Evolutionary conservation across 2,888 invertebrate species (phyloP), one percentile per base, ranked within the genome.

Genomic region (Lasioglossum morio): DNA sequence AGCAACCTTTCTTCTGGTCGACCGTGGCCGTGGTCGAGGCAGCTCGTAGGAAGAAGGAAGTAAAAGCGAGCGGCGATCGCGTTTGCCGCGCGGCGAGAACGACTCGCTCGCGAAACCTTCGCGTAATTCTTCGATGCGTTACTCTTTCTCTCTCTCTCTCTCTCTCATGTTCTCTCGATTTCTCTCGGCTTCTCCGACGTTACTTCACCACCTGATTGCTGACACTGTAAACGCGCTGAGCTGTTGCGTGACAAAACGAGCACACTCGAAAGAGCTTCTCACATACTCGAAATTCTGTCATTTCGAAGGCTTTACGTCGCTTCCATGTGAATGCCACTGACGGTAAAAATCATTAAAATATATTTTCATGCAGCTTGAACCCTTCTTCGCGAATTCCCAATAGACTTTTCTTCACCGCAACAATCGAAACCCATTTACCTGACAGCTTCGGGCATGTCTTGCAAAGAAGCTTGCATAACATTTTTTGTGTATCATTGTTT

Each of bases 101-200:
- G 16, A 30, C 34, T 30, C 66, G 66, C 30, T 73, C 53, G 19
- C 72, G 75, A 30, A 30, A 53, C 43, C 63, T 27, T 34, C 72
- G 81, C 72, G 77, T 86, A 81, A 87, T 70, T 84, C 66, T 70
- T 72, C 70, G 53, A 27, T 53, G 40, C 73, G 73, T 72, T 74
- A 48, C 72, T 90, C 57, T n/a, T n/a, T 66, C 40, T 70, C 40
- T 84, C 37, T 23, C 16, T 19, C 66, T 37, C 19, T 23, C 37
- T 12, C 37, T 37, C 69, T 37, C 16, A 1, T 7, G 16, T 10
- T n/a, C 12, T 14, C 37, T 70, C 91, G 92, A 92, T 94, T 92
- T 94, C 92, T 89, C 92, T 90, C 88, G 81, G 82, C 87, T 91
- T 89, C 89, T 89, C 83, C 81, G 87, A 85, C 85, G 88, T 89